These are phyloP conservation scores for Nansenia antarctica DNA, from an alignment of 2,113 vertebrate genomes.

Conservation along the genomic window DNA sequence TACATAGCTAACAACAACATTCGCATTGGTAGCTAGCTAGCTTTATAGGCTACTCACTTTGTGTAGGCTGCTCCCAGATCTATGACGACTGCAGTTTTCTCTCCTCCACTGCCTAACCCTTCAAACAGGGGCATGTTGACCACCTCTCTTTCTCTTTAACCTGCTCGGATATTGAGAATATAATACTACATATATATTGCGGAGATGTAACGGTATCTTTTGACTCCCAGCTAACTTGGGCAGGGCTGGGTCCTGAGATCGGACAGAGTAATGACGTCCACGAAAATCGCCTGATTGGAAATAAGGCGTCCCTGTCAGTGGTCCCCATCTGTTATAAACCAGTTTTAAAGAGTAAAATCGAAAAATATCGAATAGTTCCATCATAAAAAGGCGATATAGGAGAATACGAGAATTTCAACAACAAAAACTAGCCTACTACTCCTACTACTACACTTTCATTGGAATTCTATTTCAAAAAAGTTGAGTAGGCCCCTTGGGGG, in stretches of 20 bases:
- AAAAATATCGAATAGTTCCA: too few species aligned
- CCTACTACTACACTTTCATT: too few species aligned
- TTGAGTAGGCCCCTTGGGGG: too few species aligned
- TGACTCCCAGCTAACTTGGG: conserved; percentile 12
- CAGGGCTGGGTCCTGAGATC: conserved; percentile 32
- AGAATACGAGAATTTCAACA: too few species aligned
- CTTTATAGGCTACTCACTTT: conserved; percentile 87
- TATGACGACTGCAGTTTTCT: conserved; percentile 93
- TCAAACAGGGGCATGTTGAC: conserved; percentile 90
- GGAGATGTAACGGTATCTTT: not conserved
- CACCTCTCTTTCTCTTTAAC: not conserved
- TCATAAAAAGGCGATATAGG: too few species aligned
- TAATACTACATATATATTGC: not conserved
- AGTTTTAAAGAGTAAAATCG: too few species aligned
- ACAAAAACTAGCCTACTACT: too few species aligned
- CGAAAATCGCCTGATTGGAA: conserved; percentile 27
- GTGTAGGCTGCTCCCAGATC: conserved; percentile 93
- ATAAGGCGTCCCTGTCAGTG: not conserved
- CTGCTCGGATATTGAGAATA: not conserved
- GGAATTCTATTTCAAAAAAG: too few species aligned
- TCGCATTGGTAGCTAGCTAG: conserved; percentile 24
- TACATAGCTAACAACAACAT: not conserved
- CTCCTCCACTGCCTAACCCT: conserved; percentile 89
- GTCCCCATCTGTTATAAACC: too few species aligned
- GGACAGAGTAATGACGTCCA: conserved; percentile 29